These are phyloP conservation scores for Ondatra zibethicus DNA, from an alignment of 2,113 vertebrate species.

Conservation along the genomic window DNA sequence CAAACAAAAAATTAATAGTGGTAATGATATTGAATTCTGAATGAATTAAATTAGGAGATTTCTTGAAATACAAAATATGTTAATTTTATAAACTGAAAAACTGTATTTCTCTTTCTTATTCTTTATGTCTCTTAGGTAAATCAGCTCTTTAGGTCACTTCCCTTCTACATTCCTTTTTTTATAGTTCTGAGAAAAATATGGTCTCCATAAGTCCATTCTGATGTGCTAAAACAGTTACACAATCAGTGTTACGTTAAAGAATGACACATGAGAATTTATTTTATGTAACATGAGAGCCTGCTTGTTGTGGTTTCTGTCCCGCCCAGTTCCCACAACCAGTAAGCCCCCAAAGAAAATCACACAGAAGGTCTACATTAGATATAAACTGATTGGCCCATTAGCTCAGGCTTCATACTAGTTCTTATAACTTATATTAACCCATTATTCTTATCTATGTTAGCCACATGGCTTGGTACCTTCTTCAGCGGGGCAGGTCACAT, in stretches of 20 bases:
- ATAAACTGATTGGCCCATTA: too few species aligned
- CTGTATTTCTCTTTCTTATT: background rate
- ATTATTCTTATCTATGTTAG: too few species aligned
- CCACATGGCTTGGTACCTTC: too few species aligned
- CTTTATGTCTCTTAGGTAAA: background rate
- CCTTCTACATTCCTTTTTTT: background rate
- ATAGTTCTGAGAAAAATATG: background rate
- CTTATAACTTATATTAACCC: too few species aligned
- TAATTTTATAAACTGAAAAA: conserved; percentile 33
- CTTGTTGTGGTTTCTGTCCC: too few species aligned
- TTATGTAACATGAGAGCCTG: too few species aligned
- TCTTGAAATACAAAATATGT: conserved; percentile 51
- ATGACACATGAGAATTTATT: background rate
- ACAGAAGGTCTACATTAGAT: too few species aligned
- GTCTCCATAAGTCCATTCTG: background rate
- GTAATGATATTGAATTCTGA: conserved; percentile 43
- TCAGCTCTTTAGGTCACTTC: background rate
- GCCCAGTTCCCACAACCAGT: too few species aligned
- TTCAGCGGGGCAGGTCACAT: too few species aligned
- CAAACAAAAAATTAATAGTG: conserved; percentile 63
- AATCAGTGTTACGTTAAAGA: background rate
- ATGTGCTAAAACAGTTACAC: background rate
- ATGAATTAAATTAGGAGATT: conserved; percentile 41
- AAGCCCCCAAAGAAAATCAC: too few species aligned
- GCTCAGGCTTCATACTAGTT: too few species aligned